Conservation (phyloP, 2,888 invertebrate genomes). For the Parthenolecanium corni region DNA sequence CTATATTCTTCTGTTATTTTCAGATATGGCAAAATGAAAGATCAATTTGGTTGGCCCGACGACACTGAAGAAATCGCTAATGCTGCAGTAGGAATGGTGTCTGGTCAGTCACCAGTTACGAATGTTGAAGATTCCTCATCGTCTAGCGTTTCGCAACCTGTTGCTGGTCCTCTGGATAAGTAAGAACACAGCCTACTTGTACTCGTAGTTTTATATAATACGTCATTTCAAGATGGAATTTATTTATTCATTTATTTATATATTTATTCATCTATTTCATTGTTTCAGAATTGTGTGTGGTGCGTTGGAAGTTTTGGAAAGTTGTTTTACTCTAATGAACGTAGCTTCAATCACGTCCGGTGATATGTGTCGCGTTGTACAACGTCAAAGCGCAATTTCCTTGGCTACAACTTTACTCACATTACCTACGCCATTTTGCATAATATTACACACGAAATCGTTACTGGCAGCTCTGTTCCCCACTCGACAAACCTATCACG, state of each 20-base stretch:
- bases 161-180: slow-evolving; percentile 19
- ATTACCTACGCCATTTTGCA: slow-evolving; percentile 56
- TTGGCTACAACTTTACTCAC: slow-evolving; percentile 55
- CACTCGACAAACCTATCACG: slow-evolving; percentile 63
- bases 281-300: slow-evolving; percentile 50
- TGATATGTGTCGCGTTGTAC: slow-evolving; percentile 27
- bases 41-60: slow-evolving; percentile 93
- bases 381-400: slow-evolving; percentile 49
- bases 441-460: slow-evolving; percentile 68
- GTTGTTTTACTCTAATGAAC: slow-evolving; percentile 49
- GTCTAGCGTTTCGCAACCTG: slow-evolving; percentile 5
- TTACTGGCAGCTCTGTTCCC: slow-evolving; percentile 68
- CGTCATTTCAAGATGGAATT: background rate
- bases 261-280: background rate
- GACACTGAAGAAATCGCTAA: slow-evolving; percentile 64
- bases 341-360: slow-evolving; percentile 22
- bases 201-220: background rate
- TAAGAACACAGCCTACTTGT: background rate
- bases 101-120: background rate
- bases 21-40: slow-evolving; percentile 88
- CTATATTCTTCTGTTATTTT: no score
- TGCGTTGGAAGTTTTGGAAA: slow-evolving; percentile 61
- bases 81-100: slow-evolving; percentile 9
- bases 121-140: slow-evolving; percentile 6
- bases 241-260: background rate